Base-by-base conservation (phyloP, 2,113 vertebrate genomes). In the Oncorhynchus mykiss region DNA sequence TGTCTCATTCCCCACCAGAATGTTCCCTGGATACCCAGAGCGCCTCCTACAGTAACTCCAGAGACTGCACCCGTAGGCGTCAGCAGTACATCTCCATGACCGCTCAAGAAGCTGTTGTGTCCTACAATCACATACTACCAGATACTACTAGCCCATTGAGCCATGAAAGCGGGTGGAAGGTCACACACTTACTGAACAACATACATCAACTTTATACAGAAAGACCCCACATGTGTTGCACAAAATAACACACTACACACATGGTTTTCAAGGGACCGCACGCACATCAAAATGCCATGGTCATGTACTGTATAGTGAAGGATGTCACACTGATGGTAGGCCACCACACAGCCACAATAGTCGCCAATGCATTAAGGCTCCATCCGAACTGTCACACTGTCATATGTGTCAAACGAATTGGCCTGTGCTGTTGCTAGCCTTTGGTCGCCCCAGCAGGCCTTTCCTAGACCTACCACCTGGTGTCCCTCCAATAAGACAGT, bases 401-500 rank as follows among this genome's bases (percentile, higher is more conserved):
- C 65, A 18, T 67, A 6, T 16, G 4, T 49, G 66, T 75, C 22
- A 71, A 48, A 51, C 29, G 25, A 27, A 9, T 68, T 70, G 67
- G 70, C 67, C 39, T 69, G 6, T 51, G 49, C 20, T 20, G 4
- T 66, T 66, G 24, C 27, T 29, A 25, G 27, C 65, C 27, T 14
- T 20, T 4, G 31, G 29, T 67, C 4, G 51, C 57, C 34, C 14
- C 25, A 39, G 16, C 1, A 67, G 59, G 22, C 29, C 59, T 70
- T 29, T 70, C 51, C 64, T 59, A 25, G 62, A 4, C 18, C 39
- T 18, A 27, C 49, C 80, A 78, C 80, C 77, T 79, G 77, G 18
- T 76, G 57, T 70, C 67, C 39, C 24, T 20, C 51, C 13, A 27
- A 78, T 60, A 54, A 79, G 73, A 76, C 73, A 73, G 25, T 22